phyloP scores from a whole-genome alignment of 1,140 invertebrate genomes.

The Drosophila eugracilis region DNA sequence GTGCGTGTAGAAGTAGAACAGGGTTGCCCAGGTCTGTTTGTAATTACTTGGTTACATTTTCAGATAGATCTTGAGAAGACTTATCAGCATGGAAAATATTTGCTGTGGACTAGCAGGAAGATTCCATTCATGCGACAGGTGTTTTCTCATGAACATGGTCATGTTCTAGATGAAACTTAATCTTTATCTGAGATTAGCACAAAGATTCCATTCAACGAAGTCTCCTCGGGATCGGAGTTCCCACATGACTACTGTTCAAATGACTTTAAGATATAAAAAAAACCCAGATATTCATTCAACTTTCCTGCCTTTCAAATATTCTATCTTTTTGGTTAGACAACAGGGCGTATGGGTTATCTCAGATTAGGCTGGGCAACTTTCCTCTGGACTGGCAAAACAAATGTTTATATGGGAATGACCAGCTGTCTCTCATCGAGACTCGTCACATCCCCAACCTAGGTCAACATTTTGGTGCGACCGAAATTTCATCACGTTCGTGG shows the following conservation, averaged over 20 bases:
- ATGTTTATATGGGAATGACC: constrained; percentile 6
- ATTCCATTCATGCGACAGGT: constrained; percentile 11
- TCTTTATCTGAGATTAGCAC: constrained; percentile 4
- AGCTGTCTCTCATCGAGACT: constrained; percentile 18
- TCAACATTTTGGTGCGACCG: constrained; percentile 39
- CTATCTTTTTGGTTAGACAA: constrained; percentile 11
- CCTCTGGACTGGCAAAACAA: not conserved
- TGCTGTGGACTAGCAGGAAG: constrained; percentile 2
- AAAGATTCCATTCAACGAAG: constrained; percentile 22
- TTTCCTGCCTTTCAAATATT: not conserved
- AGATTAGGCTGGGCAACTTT: constrained; percentile 21
- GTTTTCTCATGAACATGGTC: constrained; percentile 10
- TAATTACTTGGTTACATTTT: constrained; percentile 15
- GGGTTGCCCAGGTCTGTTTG: not conserved
- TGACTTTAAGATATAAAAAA: not conserved
- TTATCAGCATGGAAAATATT: constrained; percentile 37
- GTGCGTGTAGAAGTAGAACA: constrained; percentile 17
- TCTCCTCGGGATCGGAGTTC: constrained; percentile 1
- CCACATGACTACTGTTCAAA: constrained; percentile 2
- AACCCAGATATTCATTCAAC: not conserved
- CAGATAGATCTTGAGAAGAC: constrained; percentile 9
- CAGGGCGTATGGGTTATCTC: constrained; percentile 38
- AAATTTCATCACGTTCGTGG: constrained; percentile 34
- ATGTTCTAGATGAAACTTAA: not conserved
- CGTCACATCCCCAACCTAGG: constrained; percentile 47